These are phyloP conservation scores for Aegithalos caudatus DNA, from an alignment of 2,113 vertebrate species.

Conservation along the genomic window DNA sequence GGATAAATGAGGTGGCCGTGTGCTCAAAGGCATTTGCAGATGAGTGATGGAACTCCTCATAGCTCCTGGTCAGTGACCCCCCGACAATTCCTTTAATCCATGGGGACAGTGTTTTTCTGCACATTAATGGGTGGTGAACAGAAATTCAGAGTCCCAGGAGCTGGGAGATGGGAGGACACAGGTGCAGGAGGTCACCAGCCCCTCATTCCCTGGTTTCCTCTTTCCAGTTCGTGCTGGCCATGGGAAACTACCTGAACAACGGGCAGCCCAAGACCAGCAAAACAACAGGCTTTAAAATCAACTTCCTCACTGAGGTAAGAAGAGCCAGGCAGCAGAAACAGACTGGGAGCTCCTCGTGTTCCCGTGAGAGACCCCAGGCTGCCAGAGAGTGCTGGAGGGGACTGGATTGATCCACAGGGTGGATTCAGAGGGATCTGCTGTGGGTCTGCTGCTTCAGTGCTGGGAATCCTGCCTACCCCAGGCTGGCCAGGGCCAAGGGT, in stretches of 20 bases:
- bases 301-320: conserved; percentile 93
- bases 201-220: background rate
- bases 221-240: conserved; percentile 93
- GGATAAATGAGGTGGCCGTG: background rate
- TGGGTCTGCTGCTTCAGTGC: too few relatives aligned
- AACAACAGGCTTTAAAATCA: conserved; percentile 97
- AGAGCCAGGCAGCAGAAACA: too few relatives aligned
- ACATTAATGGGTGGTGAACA: background rate
- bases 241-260: conserved; percentile 99
- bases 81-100: background rate
- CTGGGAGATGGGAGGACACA: rapidly evolving
- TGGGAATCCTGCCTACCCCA: background rate
- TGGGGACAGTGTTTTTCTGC: background rate
- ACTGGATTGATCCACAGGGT: rapidly evolving
- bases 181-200: background rate
- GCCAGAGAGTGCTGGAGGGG: too few relatives aligned
- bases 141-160: background rate
- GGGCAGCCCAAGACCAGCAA: conserved; percentile 91
- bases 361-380: rapidly evolving
- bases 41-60: background rate
- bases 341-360: background rate
- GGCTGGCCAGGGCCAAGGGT: background rate
- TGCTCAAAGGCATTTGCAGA: background rate
- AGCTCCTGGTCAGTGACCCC: background rate
- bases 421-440: background rate